phyloP scores from a whole-genome alignment of 2,113 vertebrate genomes.

The Siniperca knerii region DNA sequence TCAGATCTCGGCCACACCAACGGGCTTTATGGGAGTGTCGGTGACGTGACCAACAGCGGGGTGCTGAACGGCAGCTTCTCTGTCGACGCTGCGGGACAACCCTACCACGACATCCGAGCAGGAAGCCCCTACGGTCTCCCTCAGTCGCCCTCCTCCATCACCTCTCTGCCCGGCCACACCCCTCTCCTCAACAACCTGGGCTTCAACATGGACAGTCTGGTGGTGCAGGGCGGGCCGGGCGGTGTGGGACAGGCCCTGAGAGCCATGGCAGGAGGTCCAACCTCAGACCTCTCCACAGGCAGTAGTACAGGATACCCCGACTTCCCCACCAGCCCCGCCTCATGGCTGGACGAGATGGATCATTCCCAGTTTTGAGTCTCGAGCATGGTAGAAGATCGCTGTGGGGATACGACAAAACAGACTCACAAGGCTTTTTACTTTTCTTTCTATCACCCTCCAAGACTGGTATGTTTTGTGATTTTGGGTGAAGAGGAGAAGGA shows the following conservation, averaged over 20 bases:
- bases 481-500: slow-evolving; percentile 56
- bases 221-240: slow-evolving; percentile 88
- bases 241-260: slow-evolving; percentile 93
- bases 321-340: slow-evolving; percentile 98
- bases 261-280: slow-evolving; percentile 94
- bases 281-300: slow-evolving; percentile 97
- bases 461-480: slow-evolving; percentile 58
- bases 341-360: slow-evolving; percentile 99
- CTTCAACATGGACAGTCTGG: slow-evolving; percentile 93
- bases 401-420: slow-evolving; percentile 37
- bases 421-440: slow-evolving; percentile 70
- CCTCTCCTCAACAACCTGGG: slow-evolving; percentile 94
- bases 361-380: slow-evolving; percentile 94
- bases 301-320: slow-evolving; percentile 99
- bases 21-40: slow-evolving; percentile 91
- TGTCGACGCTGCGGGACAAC: slow-evolving; percentile 90
- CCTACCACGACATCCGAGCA: slow-evolving; percentile 94
- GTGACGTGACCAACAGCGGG: slow-evolving; percentile 88
- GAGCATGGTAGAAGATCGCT: slow-evolving; percentile 9
- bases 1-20: slow-evolving; percentile 94
- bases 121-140: slow-evolving; percentile 95
- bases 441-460: slow-evolving; percentile 65
- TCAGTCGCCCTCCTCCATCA: slow-evolving; percentile 96
- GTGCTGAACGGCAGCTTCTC: slow-evolving; percentile 93
- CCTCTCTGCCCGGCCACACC: slow-evolving; percentile 93